Conservation (phyloP, 2,113 vertebrate species). For the Paraplagusia blochii region DNA sequence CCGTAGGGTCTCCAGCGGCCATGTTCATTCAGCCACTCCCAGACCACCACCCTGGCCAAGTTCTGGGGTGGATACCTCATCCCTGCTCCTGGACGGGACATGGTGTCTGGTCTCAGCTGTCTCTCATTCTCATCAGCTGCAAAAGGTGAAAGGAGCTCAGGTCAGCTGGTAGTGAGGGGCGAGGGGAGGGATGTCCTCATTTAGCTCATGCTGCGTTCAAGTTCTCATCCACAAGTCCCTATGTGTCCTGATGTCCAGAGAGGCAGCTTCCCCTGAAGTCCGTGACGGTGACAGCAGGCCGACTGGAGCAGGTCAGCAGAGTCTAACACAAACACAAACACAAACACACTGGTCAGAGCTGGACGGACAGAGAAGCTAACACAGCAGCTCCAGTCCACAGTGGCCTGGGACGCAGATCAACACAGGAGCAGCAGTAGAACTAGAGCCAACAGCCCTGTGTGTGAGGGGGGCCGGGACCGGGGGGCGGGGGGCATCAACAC, state of each 20-base stretch:
- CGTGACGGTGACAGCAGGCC: slow-evolving; percentile 29
- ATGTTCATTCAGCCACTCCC: slow-evolving; percentile 96
- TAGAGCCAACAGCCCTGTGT: neutral
- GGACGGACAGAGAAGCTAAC: slow-evolving; percentile 24
- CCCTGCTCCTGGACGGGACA: slow-evolving; percentile 75
- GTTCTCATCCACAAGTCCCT: slow-evolving; percentile 48
- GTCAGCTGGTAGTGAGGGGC: no score
- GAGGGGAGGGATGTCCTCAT: slow-evolving; percentile 11
- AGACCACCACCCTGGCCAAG: slow-evolving; percentile 92
- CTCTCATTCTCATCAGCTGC: slow-evolving; percentile 32
- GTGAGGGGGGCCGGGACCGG: neutral
- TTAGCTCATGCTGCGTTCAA: slow-evolving; percentile 54
- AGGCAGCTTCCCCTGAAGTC: slow-evolving; percentile 41
- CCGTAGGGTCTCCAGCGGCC: slow-evolving; percentile 93
- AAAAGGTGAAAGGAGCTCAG: slow-evolving; percentile 26
- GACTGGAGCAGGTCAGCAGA: slow-evolving; percentile 33
- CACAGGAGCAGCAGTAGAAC: slow-evolving; percentile 7
- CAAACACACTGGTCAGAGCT: slow-evolving; percentile 31
- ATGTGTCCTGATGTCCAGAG: slow-evolving; percentile 31
- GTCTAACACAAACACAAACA: neutral
- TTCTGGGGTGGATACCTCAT: slow-evolving; percentile 88
- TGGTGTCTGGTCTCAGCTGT: no score
- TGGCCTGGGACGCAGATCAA: slow-evolving; percentile 28
- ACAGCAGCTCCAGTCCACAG: slow-evolving; percentile 12
- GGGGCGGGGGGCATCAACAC: neutral